phyloP scores from a whole-genome alignment of 2,797 vertebrate species.

The Lagocephalus sceleratus region DNA sequence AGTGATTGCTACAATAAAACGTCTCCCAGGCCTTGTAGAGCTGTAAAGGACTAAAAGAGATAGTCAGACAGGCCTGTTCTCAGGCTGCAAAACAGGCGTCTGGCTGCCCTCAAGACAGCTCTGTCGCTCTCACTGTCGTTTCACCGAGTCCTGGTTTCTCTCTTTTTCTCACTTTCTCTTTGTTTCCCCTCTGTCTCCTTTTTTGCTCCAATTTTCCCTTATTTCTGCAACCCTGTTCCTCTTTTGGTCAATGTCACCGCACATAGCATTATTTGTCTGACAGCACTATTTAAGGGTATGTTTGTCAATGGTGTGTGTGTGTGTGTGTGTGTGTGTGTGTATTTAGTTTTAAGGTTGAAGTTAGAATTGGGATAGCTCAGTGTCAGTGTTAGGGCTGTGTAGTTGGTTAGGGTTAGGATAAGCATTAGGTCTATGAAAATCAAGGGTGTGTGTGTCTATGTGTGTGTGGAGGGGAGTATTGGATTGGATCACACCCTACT shows the following conservation, averaged over 20 bases:
- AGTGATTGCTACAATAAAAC: constrained; percentile 70
- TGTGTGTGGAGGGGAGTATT: constrained; percentile 24
- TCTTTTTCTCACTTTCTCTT: constrained; percentile 34
- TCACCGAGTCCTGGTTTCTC: constrained; percentile 10
- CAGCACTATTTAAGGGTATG: constrained; percentile 52
- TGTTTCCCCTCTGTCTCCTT: constrained; percentile 10
- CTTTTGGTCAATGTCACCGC: constrained; percentile 16
- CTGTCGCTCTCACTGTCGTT: constrained; percentile 32
- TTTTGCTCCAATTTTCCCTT: constrained; percentile 4
- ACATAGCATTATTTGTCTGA: constrained; percentile 32
- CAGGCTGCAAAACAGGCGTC: constrained; percentile 57
- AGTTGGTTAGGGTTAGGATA: too few species aligned
- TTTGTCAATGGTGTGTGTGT: constrained; percentile 6
- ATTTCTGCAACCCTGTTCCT: constrained; percentile 15
- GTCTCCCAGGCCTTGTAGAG: constrained; percentile 64
- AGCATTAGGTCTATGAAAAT: too few species aligned
- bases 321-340: constrained; percentile 25
- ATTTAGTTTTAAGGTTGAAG: constrained; percentile 36
- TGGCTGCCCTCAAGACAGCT: constrained; percentile 59
- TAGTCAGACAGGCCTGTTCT: constrained; percentile 61
- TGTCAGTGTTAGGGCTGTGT: too few species aligned
- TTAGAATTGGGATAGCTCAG: too few species aligned
- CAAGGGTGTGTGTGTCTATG: constrained; percentile 10
- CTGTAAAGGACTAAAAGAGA: constrained; percentile 68
- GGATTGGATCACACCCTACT: constrained; percentile 40